Conservation (phyloP, 1,140 invertebrate species). For the Zaprionus vittiger region DNA sequence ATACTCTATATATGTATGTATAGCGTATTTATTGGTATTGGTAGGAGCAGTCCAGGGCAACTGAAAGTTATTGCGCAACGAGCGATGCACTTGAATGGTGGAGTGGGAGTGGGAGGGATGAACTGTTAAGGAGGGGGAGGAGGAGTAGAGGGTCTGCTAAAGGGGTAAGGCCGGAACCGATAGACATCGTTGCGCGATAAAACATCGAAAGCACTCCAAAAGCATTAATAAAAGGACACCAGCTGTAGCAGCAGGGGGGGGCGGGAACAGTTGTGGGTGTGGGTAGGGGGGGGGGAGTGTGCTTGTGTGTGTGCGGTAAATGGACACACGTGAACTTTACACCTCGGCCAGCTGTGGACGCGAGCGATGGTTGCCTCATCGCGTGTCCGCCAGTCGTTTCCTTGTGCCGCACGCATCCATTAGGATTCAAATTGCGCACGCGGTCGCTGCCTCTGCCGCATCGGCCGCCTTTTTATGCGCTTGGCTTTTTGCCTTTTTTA, state of each 20-base stretch:
- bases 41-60: slow-evolving; percentile 20
- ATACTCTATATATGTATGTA: neutral
- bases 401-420: slow-evolving; percentile 73
- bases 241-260: neutral
- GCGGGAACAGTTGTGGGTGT: neutral
- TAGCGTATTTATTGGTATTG: slow-evolving; percentile 4
- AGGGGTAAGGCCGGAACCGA: slow-evolving; percentile 32
- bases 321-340: slow-evolving; percentile 81
- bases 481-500: slow-evolving; percentile 66
- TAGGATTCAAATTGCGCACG: slow-evolving; percentile 79
- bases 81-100: slow-evolving; percentile 58
- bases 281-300: slow-evolving; percentile 5
- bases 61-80: slow-evolving; percentile 79
- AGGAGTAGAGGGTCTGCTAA: neutral
- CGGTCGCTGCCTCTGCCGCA: slow-evolving; percentile 38
- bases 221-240: slow-evolving; percentile 75
- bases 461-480: slow-evolving; percentile 69
- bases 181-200: slow-evolving; percentile 70
- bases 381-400: slow-evolving; percentile 76
- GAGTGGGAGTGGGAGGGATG: slow-evolving; percentile 30
- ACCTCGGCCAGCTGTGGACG: slow-evolving; percentile 60
- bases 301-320: slow-evolving; percentile 52
- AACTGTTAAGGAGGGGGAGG: neutral
- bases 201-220: slow-evolving; percentile 82
- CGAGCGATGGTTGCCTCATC: slow-evolving; percentile 57